These are phyloP conservation scores for Rutpela maculata DNA, from an alignment of 2,888 invertebrate species.

Conservation along the genomic window DNA sequence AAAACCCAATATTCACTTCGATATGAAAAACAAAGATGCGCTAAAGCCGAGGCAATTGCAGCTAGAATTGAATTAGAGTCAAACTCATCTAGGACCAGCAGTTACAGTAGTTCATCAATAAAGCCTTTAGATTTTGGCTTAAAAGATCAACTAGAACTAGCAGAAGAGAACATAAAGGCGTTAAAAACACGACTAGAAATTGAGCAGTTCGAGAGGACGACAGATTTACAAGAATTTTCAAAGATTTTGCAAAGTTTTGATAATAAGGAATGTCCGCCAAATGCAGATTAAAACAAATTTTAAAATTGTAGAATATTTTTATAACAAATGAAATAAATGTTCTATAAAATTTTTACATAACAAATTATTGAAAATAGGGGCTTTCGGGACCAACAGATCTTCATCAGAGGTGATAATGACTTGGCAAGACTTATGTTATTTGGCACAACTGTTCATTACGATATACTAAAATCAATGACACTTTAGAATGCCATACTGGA, in stretches of 20 bases:
- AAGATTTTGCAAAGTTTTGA: conserved; percentile 61
- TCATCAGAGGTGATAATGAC: too few relatives aligned
- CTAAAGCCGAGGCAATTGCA: conserved; percentile 77
- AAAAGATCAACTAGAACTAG: conserved; percentile 76
- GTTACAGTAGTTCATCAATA: conserved; percentile 44
- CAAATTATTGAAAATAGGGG: too few relatives aligned
- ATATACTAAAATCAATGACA: too few relatives aligned
- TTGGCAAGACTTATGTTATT: too few relatives aligned
- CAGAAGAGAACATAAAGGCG: conserved; percentile 81
- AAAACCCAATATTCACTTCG: conserved; percentile 70
- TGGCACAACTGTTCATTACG: too few relatives aligned
- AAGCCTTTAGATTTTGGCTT: conserved; percentile 48
- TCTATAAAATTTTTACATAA: not conserved
- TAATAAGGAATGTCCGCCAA: conserved; percentile 23
- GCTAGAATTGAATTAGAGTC: conserved; percentile 77
- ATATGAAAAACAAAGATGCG: conserved; percentile 76
- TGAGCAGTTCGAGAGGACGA: conserved; percentile 79
- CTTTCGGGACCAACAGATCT: too few relatives aligned
- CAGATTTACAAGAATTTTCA: conserved; percentile 76
- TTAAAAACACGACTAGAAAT: conserved; percentile 80
- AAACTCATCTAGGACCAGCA: conserved; percentile 56
- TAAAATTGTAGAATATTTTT: conserved; percentile 11
- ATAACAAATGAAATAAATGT: conserved; percentile 16
- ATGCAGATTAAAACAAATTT: not conserved
- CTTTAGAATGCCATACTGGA: too few relatives aligned